Conservation (phyloP, 2,113 vertebrate species). For the Hirundichthys speculiger region DNA sequence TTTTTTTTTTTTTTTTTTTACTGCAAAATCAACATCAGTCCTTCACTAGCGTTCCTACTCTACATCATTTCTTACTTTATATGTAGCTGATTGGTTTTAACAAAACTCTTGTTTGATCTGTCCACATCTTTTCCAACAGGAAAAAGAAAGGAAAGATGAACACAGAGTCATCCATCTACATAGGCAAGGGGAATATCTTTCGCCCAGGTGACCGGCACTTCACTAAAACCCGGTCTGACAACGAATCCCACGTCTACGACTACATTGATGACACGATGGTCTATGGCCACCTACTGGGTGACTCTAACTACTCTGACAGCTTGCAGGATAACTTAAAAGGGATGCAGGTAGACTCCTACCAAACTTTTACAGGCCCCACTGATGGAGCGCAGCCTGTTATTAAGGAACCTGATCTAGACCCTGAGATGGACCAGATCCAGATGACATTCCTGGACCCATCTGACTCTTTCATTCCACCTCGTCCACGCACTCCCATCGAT, state of each 20-base stretch:
- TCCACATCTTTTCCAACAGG: constrained; percentile 62
- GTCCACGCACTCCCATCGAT: constrained; percentile 80
- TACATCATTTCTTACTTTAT: no score
- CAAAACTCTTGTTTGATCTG: not conserved
- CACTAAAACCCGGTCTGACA: constrained; percentile 79
- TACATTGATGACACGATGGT: constrained; percentile 89
- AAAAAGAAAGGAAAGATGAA: constrained; percentile 75
- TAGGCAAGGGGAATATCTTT: constrained; percentile 82
- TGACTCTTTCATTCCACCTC: constrained; percentile 77
- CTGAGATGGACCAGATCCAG: constrained; percentile 82
- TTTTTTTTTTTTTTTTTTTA: no score
- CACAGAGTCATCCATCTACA: constrained; percentile 83
- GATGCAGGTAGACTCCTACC: constrained; percentile 74
- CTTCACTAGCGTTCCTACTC: no score
- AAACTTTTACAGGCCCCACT: constrained; percentile 77
- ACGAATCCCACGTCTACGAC: constrained; percentile 89
- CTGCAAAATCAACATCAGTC: no score
- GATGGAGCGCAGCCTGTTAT: constrained; percentile 61
- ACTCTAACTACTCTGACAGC: constrained; percentile 69
- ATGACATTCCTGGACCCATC: constrained; percentile 82
- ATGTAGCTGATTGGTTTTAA: not conserved
- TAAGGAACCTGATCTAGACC: constrained; percentile 57
- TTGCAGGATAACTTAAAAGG: constrained; percentile 82
- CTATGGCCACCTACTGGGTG: constrained; percentile 84
- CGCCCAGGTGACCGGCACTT: constrained; percentile 77